These are phyloP conservation scores for Dicrurus megarhynchus DNA, from an alignment of 2,113 vertebrate species.

Conservation along the genomic window DNA sequence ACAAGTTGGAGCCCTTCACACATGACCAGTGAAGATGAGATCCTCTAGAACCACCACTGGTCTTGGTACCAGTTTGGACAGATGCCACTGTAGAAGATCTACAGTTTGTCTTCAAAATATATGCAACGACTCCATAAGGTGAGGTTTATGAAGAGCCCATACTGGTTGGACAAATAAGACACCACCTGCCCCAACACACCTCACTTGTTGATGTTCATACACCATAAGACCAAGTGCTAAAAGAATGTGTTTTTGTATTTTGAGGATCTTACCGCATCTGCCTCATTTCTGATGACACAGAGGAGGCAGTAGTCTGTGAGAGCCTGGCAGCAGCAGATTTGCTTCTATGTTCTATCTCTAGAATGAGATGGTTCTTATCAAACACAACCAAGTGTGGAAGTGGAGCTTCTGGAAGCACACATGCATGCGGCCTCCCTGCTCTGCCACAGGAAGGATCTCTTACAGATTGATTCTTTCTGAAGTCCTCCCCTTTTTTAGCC, in stretches of 20 bases:
- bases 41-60: not conserved
- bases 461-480: not conserved
- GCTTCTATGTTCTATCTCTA: not conserved
- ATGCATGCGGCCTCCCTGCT: fast-evolving
- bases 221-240: not conserved
- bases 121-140: not conserved
- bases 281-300: not conserved
- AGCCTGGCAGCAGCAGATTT: not conserved
- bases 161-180: not conserved
- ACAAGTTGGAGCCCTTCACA: not conserved
- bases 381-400: not conserved
- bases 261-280: not conserved
- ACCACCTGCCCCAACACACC: not conserved
- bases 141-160: not conserved
- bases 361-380: not conserved
- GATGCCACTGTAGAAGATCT: not conserved
- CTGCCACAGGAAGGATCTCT: not conserved
- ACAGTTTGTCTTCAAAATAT: not conserved
- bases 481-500: not conserved
- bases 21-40: not conserved
- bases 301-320: not conserved
- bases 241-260: not conserved
- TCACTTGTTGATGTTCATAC: not conserved
- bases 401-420: not conserved
- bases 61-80: not conserved